A percentile compares a stretch with the other conserved stretches of the same genome.
Evolutionary conservation across 2,113 vertebrate genomes (phyloP).

Genomic region (Columba livia): DNA sequence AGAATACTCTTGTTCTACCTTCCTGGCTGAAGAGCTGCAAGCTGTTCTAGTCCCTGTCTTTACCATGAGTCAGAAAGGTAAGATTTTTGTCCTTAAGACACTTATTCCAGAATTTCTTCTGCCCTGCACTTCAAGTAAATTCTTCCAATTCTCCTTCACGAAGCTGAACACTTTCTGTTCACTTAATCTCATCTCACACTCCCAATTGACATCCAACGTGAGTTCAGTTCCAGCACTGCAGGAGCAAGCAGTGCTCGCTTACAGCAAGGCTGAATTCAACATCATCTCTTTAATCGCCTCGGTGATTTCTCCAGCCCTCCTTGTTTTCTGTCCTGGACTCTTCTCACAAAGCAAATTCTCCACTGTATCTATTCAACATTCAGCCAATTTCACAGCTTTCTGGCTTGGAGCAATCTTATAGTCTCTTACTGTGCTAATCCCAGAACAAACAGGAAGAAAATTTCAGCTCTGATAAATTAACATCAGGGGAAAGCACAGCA

Average conservation of each 20-base stretch:
- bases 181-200: background rate
- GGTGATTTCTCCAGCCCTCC: background rate
- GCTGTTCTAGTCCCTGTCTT: background rate
- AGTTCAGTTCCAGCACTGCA: background rate
- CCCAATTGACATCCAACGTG: background rate
- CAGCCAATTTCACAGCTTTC: slow-evolving; percentile 47
- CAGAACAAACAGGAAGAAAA: slow-evolving; percentile 36
- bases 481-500: background rate
- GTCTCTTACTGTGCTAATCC: slow-evolving; percentile 22
- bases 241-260: background rate
- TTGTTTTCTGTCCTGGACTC: background rate
- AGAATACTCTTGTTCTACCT: background rate
- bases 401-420: slow-evolving; percentile 1
- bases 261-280: background rate
- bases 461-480: background rate
- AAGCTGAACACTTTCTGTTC: background rate
- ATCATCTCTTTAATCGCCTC: background rate
- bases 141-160: background rate
- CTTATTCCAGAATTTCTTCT: background rate
- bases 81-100: background rate
- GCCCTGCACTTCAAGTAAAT: background rate
- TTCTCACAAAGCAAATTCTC: background rate
- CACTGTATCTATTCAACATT: background rate
- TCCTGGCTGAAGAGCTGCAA: background rate
- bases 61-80: background rate